Evolutionary conservation across 2,113 vertebrate genomes (phyloP).

Genomic region (Pholis gunnellus): DNA sequence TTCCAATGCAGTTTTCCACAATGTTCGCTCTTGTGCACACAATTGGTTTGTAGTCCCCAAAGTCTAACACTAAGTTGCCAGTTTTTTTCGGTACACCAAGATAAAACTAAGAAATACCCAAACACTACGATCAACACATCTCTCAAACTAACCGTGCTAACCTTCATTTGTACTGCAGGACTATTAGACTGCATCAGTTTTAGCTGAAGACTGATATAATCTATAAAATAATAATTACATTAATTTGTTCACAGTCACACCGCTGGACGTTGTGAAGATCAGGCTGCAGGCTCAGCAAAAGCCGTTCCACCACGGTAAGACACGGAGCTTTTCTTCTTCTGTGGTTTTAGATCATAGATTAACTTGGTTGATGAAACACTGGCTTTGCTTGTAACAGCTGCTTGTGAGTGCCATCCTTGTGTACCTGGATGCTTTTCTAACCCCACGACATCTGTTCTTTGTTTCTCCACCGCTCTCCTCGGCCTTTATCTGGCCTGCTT

Average conservation of each 20-base stretch:
- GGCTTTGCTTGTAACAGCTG: conserved; percentile 9
- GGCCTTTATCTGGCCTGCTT: conserved; percentile 5
- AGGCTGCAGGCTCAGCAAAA: conserved; percentile 93
- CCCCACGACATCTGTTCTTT: neutral
- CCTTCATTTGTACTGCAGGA: too few relatives aligned
- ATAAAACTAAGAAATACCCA: too few relatives aligned
- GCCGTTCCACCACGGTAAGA: conserved; percentile 85
- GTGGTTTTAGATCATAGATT: neutral
- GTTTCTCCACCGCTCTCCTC: neutral
- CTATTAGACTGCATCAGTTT: too few relatives aligned
- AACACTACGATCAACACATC: too few relatives aligned
- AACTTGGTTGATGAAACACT: neutral
- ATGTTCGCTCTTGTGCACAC: neutral
- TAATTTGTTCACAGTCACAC: conserved; percentile 86
- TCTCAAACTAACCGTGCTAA: too few relatives aligned
- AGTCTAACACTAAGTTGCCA: too few relatives aligned
- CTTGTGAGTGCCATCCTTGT: neutral
- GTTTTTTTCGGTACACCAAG: too few relatives aligned
- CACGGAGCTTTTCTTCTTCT: neutral
- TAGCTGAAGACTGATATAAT: too few relatives aligned
- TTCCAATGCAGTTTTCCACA: neutral
- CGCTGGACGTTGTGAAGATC: conserved; percentile 96
- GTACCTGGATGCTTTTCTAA: conserved; percentile 44
- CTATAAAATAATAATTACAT: neutral
- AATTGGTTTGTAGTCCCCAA: neutral